These are phyloP conservation scores for Cynodonichthys magdalenae DNA, from an alignment of 2,797 vertebrate genomes.

Conservation along the genomic window DNA sequence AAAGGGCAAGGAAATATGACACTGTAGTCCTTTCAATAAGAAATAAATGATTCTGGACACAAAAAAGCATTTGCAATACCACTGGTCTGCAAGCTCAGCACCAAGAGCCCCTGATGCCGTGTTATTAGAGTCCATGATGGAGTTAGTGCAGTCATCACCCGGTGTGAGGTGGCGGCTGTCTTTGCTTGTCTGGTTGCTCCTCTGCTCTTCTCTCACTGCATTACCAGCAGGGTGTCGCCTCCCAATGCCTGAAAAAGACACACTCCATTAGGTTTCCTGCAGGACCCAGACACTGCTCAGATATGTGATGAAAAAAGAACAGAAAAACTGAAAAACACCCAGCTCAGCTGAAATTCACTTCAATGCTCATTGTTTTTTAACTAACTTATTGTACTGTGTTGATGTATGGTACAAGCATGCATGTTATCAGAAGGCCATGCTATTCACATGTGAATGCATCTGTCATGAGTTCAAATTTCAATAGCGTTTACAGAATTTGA, in stretches of 20 bases:
- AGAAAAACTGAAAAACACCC: conserved; percentile 16
- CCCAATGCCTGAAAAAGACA: conserved; percentile 66
- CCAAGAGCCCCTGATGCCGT: conserved; percentile 44
- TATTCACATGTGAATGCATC: not conserved
- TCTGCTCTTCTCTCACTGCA: conserved; percentile 62
- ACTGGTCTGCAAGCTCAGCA: conserved; percentile 46
- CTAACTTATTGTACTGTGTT: not conserved
- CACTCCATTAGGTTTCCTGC: conserved; percentile 72
- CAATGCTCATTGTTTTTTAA: not conserved
- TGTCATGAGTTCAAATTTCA: not conserved
- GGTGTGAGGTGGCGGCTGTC: conserved; percentile 62
- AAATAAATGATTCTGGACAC: conserved; percentile 44
- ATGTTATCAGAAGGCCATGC: not conserved
- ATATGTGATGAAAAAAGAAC: conserved; percentile 29
- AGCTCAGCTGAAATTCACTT: conserved; percentile 21
- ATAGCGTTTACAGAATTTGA: no score
- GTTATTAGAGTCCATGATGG: conserved; percentile 66
- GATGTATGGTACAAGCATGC: not conserved
- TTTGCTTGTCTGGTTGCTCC: conserved; percentile 46
- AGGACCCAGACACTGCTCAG: conserved; percentile 51
- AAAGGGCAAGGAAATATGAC: conserved; percentile 21
- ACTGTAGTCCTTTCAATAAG: conserved; percentile 38
- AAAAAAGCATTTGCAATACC: conserved; percentile 53
- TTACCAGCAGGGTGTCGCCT: conserved; percentile 63
- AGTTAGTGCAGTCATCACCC: conserved; percentile 64